These are phyloP conservation scores for Paedocypris sp. DNA, from an alignment of 2,113 vertebrate species.

Conservation along the genomic window DNA sequence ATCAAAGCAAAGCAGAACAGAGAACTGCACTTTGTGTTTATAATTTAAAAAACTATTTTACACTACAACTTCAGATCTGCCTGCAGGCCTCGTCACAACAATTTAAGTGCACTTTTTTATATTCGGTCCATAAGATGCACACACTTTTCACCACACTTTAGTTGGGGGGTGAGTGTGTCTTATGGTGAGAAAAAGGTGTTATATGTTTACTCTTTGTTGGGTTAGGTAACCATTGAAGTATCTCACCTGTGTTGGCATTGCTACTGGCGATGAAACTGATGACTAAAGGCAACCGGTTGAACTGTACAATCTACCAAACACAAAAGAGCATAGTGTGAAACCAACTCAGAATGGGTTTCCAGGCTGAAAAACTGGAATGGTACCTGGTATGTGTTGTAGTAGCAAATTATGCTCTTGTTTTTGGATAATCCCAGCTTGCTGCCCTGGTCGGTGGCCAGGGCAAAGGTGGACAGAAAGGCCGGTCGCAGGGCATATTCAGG, in stretches of 20 bases:
- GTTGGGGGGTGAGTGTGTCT: too few relatives aligned
- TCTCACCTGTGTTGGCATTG: slow-evolving; percentile 84
- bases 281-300: slow-evolving; percentile 90
- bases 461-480: slow-evolving; percentile 89
- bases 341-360: neutral
- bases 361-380: neutral
- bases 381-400: slow-evolving; percentile 95
- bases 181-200: too few relatives aligned
- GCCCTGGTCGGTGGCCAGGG: slow-evolving; percentile 93
- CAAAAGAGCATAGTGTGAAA: neutral
- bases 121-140: too few relatives aligned
- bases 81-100: too few relatives aligned
- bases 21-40: too few relatives aligned
- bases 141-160: too few relatives aligned
- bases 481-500: slow-evolving; percentile 89
- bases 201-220: too few relatives aligned
- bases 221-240: neutral
- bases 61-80: too few relatives aligned
- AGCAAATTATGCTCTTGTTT: slow-evolving; percentile 98
- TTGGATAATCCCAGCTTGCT: slow-evolving; percentile 96
- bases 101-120: too few relatives aligned
- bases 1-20: too few relatives aligned
- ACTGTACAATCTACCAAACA: slow-evolving; percentile 75
- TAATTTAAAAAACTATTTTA: too few relatives aligned
- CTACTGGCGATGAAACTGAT: slow-evolving; percentile 96